A percentile compares a stretch with the other conserved stretches of the same genome.
phyloP scores from a whole-genome alignment of 2,113 vertebrate species.

The Corythoichthys intestinalis region DNA sequence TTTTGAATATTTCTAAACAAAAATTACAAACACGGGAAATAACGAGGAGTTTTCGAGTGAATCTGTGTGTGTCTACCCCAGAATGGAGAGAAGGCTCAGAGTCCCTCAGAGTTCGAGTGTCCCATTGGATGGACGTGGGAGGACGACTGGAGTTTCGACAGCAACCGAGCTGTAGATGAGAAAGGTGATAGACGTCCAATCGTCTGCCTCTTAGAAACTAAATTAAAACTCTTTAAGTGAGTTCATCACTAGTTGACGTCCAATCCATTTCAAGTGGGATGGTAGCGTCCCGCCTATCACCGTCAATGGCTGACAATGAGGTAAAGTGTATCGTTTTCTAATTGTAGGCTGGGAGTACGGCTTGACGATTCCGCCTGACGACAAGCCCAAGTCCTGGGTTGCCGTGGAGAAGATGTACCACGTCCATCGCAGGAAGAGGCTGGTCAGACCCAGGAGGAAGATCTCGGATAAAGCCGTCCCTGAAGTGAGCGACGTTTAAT shows the following conservation, averaged over 20 bases:
- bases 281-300: no score
- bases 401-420: conserved; percentile 98
- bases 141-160: conserved; percentile 87
- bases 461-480: conserved; percentile 57
- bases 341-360: conserved; percentile 94
- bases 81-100: conserved; percentile 88
- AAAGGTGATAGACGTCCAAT: conserved; percentile 66
- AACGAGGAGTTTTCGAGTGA: not conserved
- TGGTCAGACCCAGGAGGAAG: conserved; percentile 82
- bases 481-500: conserved; percentile 64
- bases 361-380: conserved; percentile 88
- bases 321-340: not conserved
- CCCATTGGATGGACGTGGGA: conserved; percentile 91
- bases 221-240: no score
- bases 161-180: conserved; percentile 93
- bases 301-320: no score
- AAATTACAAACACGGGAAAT: not conserved
- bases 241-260: no score
- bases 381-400: conserved; percentile 91
- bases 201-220: no score
- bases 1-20: no score
- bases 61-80: conserved; percentile 50
- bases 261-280: not conserved
- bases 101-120: conserved; percentile 78
- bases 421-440: conserved; percentile 83